Conservation (phyloP, 2,113 vertebrate species). For the Lanius ludovicianus region DNA sequence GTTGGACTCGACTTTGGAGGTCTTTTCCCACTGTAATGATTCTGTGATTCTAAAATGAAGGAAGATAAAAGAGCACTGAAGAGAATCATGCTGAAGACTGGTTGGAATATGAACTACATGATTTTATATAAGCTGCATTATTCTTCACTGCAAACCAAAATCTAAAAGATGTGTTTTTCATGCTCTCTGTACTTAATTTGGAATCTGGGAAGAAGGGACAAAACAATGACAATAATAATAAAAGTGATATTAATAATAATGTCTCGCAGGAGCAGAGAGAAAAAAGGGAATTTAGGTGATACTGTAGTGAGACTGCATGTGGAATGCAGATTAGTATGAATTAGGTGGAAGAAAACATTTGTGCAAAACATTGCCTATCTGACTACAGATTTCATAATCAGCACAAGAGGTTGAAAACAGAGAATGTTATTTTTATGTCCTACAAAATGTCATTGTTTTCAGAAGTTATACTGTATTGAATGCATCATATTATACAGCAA, state of each 20-base stretch:
- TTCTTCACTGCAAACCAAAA: neutral
- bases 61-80: neutral
- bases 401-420: neutral
- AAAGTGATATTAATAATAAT: constrained; percentile 10
- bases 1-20: neutral
- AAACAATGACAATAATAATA: constrained; percentile 21
- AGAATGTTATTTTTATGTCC: neutral
- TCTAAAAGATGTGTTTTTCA: neutral
- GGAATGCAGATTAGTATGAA: constrained; percentile 49
- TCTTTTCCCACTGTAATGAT: neutral
- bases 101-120: neutral
- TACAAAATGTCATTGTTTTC: neutral
- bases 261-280: neutral
- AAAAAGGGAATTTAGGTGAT: constrained; percentile 10
- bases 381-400: constrained; percentile 56
- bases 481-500: neutral
- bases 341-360: constrained; percentile 33
- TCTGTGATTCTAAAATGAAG: neutral
- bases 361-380: neutral
- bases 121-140: neutral
- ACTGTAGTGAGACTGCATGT: constrained; percentile 21
- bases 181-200: neutral
- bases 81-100: neutral
- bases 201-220: neutral
- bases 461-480: neutral